Conservation (phyloP, 2,888 invertebrate species). For the Cephus nigrinus region DNA sequence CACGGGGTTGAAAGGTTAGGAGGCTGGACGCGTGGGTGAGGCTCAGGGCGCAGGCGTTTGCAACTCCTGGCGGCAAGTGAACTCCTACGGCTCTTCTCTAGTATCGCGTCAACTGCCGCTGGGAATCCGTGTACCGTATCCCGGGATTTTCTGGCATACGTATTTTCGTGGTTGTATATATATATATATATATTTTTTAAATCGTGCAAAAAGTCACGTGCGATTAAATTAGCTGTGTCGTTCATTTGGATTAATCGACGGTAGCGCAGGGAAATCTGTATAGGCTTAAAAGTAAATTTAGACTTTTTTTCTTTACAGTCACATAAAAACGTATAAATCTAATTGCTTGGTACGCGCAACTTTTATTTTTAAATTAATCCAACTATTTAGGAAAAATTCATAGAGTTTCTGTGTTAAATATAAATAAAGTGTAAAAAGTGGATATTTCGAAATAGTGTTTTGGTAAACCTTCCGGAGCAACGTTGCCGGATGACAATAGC, state of each 20-base stretch:
- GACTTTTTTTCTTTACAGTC: not conserved
- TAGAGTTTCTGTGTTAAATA: not conserved
- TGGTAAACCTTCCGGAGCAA: not conserved
- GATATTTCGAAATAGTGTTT: not conserved
- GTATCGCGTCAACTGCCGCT: conserved; percentile 61
- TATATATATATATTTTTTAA: not conserved
- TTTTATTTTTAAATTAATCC: not conserved
- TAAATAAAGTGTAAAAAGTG: not conserved
- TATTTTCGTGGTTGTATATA: not conserved
- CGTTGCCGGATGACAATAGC: not conserved
- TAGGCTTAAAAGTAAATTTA: not conserved
- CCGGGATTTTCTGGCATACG: not conserved
- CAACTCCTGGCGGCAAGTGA: conserved; percentile 45
- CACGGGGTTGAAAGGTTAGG: not conserved
- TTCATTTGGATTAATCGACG: not conserved
- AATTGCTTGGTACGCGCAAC: no score
- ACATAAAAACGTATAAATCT: not conserved
- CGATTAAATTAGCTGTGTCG: not conserved
- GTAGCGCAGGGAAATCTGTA: not conserved
- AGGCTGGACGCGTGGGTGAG: not conserved
- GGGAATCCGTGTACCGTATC: conserved; percentile 40
- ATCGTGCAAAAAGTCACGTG: not conserved
- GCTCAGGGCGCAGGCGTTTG: conserved; percentile 52
- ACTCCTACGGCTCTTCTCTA: conserved; percentile 46
- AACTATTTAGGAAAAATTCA: fast-evolving